Evolutionary conservation across 2,113 vertebrate species (phyloP).

Genomic region (Deroptyus accipitrinus): DNA sequence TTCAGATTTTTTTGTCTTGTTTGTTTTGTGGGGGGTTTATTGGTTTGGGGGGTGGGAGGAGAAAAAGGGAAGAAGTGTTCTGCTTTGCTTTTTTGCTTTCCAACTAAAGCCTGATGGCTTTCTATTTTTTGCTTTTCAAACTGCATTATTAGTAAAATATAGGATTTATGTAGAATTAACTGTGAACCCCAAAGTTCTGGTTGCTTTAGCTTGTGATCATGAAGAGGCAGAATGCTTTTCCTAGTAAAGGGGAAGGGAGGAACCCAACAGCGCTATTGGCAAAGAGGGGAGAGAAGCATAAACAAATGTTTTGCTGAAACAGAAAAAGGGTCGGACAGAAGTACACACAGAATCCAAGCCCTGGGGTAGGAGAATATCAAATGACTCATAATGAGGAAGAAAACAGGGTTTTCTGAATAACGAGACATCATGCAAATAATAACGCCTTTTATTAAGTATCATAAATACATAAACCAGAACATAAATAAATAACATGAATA

Average conservation of each 20-base stretch:
- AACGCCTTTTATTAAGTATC: neutral
- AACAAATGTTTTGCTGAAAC: neutral
- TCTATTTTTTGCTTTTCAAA: neutral
- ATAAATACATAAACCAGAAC: neutral
- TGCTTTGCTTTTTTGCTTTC: neutral
- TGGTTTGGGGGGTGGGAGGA: neutral
- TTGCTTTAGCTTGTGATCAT: neutral
- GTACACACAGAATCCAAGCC: neutral
- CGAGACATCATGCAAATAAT: neutral
- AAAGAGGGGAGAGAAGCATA: neutral
- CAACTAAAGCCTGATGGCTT: neutral
- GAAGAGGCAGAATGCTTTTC: neutral
- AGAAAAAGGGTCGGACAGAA: neutral
- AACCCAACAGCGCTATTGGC: neutral
- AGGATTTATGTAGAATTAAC: neutral
- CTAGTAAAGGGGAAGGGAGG: neutral
- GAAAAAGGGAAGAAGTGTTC: neutral
- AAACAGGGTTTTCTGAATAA: neutral
- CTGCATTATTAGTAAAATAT: neutral
- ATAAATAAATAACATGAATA: neutral
- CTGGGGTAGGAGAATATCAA: neutral
- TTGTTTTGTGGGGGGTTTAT: neutral
- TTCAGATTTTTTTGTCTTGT: neutral
- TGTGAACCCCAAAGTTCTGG: neutral
- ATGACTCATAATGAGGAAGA: neutral